These are phyloP conservation scores for Temnothorax nylanderi DNA, from an alignment of 1,140 invertebrate genomes.

Conservation along the genomic window DNA sequence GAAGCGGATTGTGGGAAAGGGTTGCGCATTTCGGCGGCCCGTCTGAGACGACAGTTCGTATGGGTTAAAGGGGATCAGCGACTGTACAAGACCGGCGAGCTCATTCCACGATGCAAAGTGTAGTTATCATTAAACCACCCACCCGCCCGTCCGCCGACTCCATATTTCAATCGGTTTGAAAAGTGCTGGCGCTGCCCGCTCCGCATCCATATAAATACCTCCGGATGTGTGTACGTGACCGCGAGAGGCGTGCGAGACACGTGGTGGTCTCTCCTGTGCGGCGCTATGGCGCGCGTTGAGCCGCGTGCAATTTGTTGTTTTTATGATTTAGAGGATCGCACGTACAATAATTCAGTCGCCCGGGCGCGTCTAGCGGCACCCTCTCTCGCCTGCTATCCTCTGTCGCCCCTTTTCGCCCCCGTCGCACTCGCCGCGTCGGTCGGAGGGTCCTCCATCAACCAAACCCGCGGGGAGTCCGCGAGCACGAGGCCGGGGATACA, in stretches of 20 bases:
- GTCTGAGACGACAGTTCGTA: neutral
- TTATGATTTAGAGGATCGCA: slow-evolving; percentile 79
- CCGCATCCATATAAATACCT: slow-evolving; percentile 38
- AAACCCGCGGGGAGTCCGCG: slow-evolving; percentile 76
- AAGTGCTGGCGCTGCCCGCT: slow-evolving; percentile 66
- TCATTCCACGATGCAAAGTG: slow-evolving; percentile 45
- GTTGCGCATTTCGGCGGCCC: slow-evolving; percentile 1
- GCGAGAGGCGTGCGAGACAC: slow-evolving; percentile 6
- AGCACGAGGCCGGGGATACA: slow-evolving; percentile 51
- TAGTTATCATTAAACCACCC: slow-evolving; percentile 76
- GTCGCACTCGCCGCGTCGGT: slow-evolving; percentile 50
- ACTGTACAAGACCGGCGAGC: slow-evolving; percentile 11
- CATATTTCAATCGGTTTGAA: slow-evolving; percentile 80
- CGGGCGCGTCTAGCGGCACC: slow-evolving; percentile 46
- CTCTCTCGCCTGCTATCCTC: slow-evolving; percentile 18
- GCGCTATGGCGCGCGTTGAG: slow-evolving; percentile 35
- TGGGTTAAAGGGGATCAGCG: slow-evolving; percentile 55
- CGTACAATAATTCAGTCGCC: slow-evolving; percentile 80
- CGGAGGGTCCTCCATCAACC: slow-evolving; percentile 70
- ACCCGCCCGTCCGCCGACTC: slow-evolving; percentile 58
- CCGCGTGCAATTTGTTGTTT: slow-evolving; percentile 80
- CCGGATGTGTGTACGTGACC: neutral
- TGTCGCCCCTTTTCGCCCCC: slow-evolving; percentile 1
- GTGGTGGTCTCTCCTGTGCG: neutral
- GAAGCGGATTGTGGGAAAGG: slow-evolving; percentile 7